phyloP scores from a whole-genome alignment of 2,797 vertebrate genomes.

The Rhabdomys pumilio region DNA sequence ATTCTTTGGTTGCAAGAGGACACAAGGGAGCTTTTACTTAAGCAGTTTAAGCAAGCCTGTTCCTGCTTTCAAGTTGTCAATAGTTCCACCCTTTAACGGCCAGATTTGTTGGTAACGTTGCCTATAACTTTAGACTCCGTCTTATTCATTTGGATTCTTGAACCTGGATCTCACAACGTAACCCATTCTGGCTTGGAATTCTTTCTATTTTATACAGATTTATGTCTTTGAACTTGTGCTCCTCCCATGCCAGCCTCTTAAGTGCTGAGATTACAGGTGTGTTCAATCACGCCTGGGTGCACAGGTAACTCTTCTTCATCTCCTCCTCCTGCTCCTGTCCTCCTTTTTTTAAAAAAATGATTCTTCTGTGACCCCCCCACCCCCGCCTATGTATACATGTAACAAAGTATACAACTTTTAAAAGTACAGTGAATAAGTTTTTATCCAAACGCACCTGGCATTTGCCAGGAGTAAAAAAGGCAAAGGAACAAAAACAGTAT shows the following conservation, averaged over 20 bases:
- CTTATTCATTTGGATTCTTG: not conserved
- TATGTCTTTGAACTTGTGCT: not conserved
- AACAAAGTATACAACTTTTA: slow-evolving; percentile 18
- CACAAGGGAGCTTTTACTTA: not conserved
- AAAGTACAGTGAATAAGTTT: slow-evolving; percentile 64
- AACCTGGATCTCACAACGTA: not conserved
- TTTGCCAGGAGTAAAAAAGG: slow-evolving; percentile 62
- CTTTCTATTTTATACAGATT: not conserved
- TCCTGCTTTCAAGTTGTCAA: not conserved
- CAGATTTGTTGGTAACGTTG: not conserved
- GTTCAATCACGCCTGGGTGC: fast-evolving
- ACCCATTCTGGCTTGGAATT: not conserved
- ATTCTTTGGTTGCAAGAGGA: slow-evolving; percentile 46
- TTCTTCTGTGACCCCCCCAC: not conserved
- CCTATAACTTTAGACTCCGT: slow-evolving; percentile 20
- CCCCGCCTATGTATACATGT: not conserved
- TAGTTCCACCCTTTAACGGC: not conserved
- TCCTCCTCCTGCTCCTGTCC: not conserved
- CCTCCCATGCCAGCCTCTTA: not conserved
- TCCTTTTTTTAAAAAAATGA: not conserved
- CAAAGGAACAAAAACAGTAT: slow-evolving; percentile 65
- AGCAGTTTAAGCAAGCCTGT: not conserved
- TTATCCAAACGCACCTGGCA: slow-evolving; percentile 43
- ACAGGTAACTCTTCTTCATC: not conserved
- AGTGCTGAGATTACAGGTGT: not conserved